These are phyloP conservation scores for Danionella cerebrum DNA, from an alignment of 2,113 vertebrate species.

Conservation along the genomic window DNA sequence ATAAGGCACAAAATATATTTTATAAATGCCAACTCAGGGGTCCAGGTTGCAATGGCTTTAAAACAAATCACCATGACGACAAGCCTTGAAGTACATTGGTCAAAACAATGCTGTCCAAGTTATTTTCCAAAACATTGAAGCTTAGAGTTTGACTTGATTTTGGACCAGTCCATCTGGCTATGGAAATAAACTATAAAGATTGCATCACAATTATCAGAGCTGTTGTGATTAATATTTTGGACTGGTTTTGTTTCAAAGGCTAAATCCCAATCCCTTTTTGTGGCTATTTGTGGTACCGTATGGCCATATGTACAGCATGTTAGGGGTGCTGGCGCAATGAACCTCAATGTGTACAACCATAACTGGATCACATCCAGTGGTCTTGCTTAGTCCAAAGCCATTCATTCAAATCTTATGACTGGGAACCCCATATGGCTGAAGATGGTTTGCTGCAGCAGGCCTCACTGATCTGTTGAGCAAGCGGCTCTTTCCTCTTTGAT, in stretches of 20 bases:
- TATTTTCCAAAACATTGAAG: conserved; percentile 43
- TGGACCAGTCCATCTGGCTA: conserved; percentile 43
- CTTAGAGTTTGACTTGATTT: conserved; percentile 51
- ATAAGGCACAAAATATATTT: conserved; percentile 39
- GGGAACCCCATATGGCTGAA: not conserved
- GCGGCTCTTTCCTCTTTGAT: too few species aligned
- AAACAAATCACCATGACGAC: conserved; percentile 70
- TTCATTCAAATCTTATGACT: conserved; percentile 13
- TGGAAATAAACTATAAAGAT: not conserved
- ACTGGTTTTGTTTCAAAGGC: not conserved
- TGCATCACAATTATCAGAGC: conserved; percentile 15
- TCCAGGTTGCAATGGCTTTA: conserved; percentile 59
- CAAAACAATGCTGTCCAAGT: conserved; percentile 44
- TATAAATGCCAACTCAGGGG: conserved; percentile 64
- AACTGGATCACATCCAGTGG: conserved; percentile 9
- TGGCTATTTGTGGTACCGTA: not conserved
- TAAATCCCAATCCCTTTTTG: not conserved
- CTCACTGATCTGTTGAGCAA: conserved; percentile 12
- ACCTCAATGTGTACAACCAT: conserved; percentile 7
- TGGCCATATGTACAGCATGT: conserved; percentile 1
- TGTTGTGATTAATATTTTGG: conserved; percentile 6
- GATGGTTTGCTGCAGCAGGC: not conserved
- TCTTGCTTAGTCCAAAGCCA: not conserved
- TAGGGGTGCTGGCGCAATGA: not conserved
- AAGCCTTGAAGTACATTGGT: conserved; percentile 46